Evolutionary conservation across 2,888 invertebrate species (phyloP).

Genomic region (Hemaris fuciformis): DNA sequence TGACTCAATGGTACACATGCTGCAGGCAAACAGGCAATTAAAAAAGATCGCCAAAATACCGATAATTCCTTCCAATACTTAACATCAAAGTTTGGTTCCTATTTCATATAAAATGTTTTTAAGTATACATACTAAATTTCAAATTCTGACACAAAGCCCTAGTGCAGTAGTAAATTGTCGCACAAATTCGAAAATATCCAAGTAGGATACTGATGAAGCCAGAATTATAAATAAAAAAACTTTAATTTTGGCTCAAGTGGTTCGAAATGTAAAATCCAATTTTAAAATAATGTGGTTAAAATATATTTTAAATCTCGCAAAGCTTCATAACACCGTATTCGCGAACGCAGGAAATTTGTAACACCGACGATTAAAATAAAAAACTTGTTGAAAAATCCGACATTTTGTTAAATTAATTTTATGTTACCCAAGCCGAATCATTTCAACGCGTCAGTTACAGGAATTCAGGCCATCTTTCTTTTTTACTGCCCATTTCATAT

Average conservation of each 20-base stretch:
- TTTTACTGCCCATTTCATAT: neutral
- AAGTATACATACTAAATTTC: too few species aligned
- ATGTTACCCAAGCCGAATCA: constrained; percentile 7
- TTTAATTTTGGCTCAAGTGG: neutral
- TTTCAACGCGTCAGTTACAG: constrained; percentile 5
- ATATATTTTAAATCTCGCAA: neutral
- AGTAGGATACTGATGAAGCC: neutral
- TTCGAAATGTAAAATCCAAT: too few species aligned
- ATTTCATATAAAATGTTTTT: too few species aligned
- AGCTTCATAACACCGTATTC: neutral
- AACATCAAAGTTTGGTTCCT: too few species aligned
- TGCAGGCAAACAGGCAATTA: too few species aligned
- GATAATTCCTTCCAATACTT: too few species aligned
- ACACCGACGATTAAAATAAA: neutral
- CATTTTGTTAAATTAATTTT: constrained; percentile 9
- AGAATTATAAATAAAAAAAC: neutral
- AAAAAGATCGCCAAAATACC: too few species aligned
- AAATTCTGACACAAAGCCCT: too few species aligned
- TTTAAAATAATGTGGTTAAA: neutral
- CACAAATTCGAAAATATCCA: neutral
- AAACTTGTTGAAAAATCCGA: neutral
- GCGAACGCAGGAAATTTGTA: neutral
- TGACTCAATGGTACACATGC: too few species aligned
- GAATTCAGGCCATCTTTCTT: neutral
- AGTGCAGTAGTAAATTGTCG: neutral